Evolutionary conservation across 2,888 invertebrate species (phyloP), one percentile per base, ranked within the genome.

Genomic region (Hydropsyche betteni): DNA sequence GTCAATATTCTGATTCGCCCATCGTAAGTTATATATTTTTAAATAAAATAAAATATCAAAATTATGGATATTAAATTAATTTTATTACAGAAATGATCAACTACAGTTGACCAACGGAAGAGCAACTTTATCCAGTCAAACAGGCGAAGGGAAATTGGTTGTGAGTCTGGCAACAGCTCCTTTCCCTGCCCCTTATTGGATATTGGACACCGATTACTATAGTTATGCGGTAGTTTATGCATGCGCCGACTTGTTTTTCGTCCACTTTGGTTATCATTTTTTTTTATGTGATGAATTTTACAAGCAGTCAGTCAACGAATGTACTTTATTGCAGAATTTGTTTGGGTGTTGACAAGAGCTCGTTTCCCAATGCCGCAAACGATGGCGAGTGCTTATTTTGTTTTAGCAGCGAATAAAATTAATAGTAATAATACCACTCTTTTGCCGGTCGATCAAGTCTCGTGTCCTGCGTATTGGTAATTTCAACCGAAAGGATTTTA

Each of bases 81-180:
- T 2, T 24, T 1, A 24, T 2, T 24, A 24, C 2, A 24, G 24
- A 24, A 89, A 90, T 10, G 89, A 89, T 38, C 84, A 86, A 5
- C 83, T 84, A 52, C 86, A 88, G 0, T 86, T 86, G 74, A 90
- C 91, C 80, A 86, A 88, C 80, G 91, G 91, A 0, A 85, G 86
- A 74, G 91, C 89, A 1, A 86, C 83, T 69, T 84, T 87, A 78
- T 85, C 86, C 55, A 86, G 87, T 76, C 83, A 86, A 52, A 83
- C 87, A 68, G 89, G 89, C 71, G 89, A 88, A 14, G 53, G 53
- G 14, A 91, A 90, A 83, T 84, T 92, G 44, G 83, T 85, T 0
- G 90, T 92, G 16, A 84, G 85, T 36, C 92, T 92, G 82, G 90
- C 91, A 0, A 88, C 89, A 0, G 82, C 91, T 53, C 91, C 91